These are phyloP conservation scores for Madoqua kirkii DNA, from an alignment of 2,113 vertebrate species.

Conservation along the genomic window DNA sequence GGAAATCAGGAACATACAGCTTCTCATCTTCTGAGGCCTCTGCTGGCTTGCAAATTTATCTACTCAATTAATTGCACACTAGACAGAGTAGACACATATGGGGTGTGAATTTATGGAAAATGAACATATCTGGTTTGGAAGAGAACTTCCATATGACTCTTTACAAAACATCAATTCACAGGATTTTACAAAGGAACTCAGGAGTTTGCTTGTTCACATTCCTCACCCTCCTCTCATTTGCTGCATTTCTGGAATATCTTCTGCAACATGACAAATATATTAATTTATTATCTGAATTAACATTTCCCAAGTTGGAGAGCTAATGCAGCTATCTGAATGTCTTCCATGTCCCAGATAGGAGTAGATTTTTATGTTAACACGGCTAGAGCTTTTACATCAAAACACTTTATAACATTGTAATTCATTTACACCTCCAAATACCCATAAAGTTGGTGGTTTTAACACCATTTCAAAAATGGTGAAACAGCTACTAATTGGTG, in stretches of 20 bases:
- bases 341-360: background rate
- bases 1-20: background rate
- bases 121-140: background rate
- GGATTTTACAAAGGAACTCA: background rate
- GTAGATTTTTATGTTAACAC: background rate
- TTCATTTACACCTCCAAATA: background rate
- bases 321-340: background rate
- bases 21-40: background rate
- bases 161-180: background rate
- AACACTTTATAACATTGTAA: background rate
- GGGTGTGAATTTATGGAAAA: background rate
- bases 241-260: background rate
- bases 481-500: background rate
- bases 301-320: background rate
- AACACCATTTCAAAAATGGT: background rate
- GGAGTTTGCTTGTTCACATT: background rate
- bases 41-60: background rate
- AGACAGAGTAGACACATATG: background rate
- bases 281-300: background rate
- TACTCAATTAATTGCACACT: background rate
- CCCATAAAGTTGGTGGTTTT: background rate
- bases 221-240: background rate
- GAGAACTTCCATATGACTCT: background rate
- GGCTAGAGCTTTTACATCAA: background rate
- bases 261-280: background rate